Conservation (phyloP, 1,140 invertebrate species). For the Neodiprion lecontei region DNA sequence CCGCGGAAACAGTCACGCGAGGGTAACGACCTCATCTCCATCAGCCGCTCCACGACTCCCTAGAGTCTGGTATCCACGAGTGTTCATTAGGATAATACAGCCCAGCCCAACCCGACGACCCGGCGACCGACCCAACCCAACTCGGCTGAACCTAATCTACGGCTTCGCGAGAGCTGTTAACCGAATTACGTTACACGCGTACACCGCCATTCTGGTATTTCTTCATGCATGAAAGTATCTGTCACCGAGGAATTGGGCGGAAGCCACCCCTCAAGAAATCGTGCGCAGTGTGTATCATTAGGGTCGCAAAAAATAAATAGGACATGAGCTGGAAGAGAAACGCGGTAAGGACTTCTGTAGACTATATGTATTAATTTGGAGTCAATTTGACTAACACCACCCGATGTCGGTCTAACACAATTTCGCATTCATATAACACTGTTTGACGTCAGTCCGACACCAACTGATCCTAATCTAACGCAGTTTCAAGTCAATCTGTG, state of each 20-base stretch:
- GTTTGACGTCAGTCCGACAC: too few relatives aligned
- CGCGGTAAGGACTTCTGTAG: not conserved
- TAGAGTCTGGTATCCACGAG: conserved; percentile 48
- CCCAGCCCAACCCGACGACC: conserved; percentile 20
- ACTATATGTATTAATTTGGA: not conserved
- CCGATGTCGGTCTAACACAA: too few relatives aligned
- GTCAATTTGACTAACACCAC: too few relatives aligned
- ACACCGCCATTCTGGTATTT: not conserved
- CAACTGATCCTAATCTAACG: too few relatives aligned
- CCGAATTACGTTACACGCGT: conserved; percentile 45
- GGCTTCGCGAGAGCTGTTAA: conserved; percentile 38
- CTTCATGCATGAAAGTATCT: not conserved
- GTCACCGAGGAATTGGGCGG: not conserved
- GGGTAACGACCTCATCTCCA: conserved; percentile 45
- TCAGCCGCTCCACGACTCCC: conserved; percentile 49
- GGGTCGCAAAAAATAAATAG: not conserved
- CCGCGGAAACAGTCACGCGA: conserved; percentile 23
- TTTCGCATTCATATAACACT: too few relatives aligned
- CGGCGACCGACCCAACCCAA: not conserved
- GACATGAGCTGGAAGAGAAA: not conserved
- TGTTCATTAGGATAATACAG: conserved; percentile 59
- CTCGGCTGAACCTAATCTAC: not conserved
- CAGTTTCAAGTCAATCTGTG: too few relatives aligned
- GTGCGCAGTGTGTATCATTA: not conserved
- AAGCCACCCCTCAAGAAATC: not conserved